Percentiles rank a stretch among this genome's conserved stretches.
These are phyloP conservation scores for Dicyrtoma fusca DNA, from an alignment of 2,888 invertebrate species.

Conservation along the genomic window DNA sequence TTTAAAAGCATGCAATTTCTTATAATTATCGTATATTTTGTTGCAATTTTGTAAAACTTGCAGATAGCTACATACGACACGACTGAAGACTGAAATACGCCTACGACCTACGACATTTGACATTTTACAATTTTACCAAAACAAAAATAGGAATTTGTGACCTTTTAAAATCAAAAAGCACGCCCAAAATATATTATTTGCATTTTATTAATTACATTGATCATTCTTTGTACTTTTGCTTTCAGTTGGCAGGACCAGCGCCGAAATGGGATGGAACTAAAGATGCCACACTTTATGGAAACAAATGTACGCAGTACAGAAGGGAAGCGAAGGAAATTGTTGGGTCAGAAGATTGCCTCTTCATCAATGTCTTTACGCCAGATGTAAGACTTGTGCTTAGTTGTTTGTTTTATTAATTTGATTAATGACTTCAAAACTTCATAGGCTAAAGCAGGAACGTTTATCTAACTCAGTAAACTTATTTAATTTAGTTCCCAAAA, in stretches of 20 bases:
- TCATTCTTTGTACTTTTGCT: no score
- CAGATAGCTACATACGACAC: no score
- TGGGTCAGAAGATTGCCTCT: conserved; percentile 45
- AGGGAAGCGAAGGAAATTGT: conserved; percentile 33
- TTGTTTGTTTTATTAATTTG: background rate
- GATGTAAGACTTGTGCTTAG: no score
- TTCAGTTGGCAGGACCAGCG: conserved; percentile 19
- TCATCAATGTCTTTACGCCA: conserved; percentile 28
- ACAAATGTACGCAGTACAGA: conserved; percentile 46
- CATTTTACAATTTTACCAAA: no score
- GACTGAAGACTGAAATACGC: no score
- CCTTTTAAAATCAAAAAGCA: no score
- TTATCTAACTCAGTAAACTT: background rate
- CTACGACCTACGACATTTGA: no score
- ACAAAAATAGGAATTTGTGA: no score
- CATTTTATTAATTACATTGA: no score
- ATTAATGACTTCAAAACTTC: background rate
- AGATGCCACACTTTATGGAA: conserved; percentile 45
- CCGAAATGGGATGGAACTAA: conserved; percentile 47
- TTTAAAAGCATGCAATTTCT: background rate
- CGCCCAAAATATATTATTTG: background rate
- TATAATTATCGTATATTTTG: no score
- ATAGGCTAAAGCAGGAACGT: background rate
- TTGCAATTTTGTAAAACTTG: no score
- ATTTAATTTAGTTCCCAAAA: conserved; percentile 19